Base-by-base conservation (phyloP, 1,140 invertebrate genomes). In the Sitobion miscanthi region DNA sequence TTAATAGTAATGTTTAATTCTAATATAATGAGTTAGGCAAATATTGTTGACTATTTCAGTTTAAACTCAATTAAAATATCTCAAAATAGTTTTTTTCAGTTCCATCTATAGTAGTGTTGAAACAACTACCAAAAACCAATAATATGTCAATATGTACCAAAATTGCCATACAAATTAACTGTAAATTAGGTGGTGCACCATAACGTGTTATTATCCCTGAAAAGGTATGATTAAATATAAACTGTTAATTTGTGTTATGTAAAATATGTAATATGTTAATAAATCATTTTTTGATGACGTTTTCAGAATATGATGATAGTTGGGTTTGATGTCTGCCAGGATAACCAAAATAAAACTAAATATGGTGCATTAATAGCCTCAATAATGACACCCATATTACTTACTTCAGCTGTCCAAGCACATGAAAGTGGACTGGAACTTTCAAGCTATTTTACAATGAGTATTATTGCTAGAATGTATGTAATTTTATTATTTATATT, bases 281-380 rank as follows among this genome's bases (percentile, higher is more conserved):
- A 38, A 90, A 54, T 42, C 38, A 57, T 30, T 49, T 35, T 21
- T 54, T 57, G 9, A 42, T 42, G 54, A 90, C 7, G 7, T 25
- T 82, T 90, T 30, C n/a, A 95, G 94, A 95, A 96, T 2, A 93
- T 97, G 0, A 99, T 99, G 98, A 96, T 98, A 0, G 95, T 98
- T 38, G 98, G 98, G 4, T 98, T 98, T 94, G 98, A 99, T 95
- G 97, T 98, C 2, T 98, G 97, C 94, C 98, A 98, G 94, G 97
- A 98, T 86, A 96, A 96, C 2, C 95, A 95, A 3, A 95, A 95
- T 82, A 96, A 96, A 94, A 95, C 95, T 90, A 96, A 96, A 94
- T 96, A 96, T 95, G 96, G 98, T 89, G 96, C 97, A 0, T 96
- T 99, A 95, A 98, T 98, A 1, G 97, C 97, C 0, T 97, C 97